Evolutionary conservation across 35 echinoderm and acorn worm genomes (phyloP).

Genomic region (Amphiura filiformis): DNA sequence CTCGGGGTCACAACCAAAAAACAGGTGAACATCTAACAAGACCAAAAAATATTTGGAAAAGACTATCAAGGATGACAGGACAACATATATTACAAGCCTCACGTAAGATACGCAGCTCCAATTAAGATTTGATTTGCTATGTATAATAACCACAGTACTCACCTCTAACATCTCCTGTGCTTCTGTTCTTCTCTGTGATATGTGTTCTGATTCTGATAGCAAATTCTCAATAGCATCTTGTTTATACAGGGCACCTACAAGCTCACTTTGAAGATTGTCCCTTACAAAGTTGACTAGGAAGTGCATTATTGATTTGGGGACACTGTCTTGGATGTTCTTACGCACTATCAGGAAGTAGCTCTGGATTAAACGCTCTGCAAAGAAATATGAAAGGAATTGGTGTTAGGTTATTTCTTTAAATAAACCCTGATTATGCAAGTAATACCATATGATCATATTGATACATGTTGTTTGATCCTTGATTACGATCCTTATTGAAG

Average conservation of each 20-base stretch:
- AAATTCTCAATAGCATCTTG: slow-evolving; percentile 77
- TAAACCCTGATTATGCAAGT: no score
- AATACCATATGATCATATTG: no score
- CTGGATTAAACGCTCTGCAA: slow-evolving; percentile 84
- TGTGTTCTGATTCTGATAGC: slow-evolving; percentile 92
- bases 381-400: slow-evolving; percentile 13
- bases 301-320: slow-evolving; percentile 98
- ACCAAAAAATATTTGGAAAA: no score
- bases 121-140: no score
- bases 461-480: not conserved
- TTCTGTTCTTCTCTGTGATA: slow-evolving; percentile 94
- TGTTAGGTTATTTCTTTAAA: no score
- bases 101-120: no score
- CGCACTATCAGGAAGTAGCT: slow-evolving; percentile 96
- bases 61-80: no score
- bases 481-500: no score
- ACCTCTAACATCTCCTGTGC: slow-evolving; percentile 96
- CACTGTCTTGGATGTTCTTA: slow-evolving; percentile 99
- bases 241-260: slow-evolving; percentile 90
- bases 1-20: no score
- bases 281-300: slow-evolving; percentile 90
- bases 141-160: no score
- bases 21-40: no score
- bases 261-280: slow-evolving; percentile 92
- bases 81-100: no score